Evolutionary conservation across 2,888 invertebrate species (phyloP).

Genomic region (Pasiphila rectangulata): DNA sequence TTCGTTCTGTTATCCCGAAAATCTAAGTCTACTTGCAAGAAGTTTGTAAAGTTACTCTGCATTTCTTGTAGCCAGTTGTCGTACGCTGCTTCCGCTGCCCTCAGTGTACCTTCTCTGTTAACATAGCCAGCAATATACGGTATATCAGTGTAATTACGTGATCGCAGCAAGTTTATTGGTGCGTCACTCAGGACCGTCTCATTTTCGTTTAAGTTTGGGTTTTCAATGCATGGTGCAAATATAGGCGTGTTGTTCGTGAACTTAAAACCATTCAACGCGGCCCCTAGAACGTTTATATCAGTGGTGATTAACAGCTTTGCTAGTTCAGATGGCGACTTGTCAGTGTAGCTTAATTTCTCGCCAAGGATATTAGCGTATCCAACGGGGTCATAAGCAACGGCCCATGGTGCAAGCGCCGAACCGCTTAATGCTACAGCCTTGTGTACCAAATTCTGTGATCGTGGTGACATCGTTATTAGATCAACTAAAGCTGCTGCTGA

Average conservation of each 20-base stretch:
- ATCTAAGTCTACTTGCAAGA: conserved; percentile 59
- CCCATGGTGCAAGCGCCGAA: conserved; percentile 66
- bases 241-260: conserved; percentile 60
- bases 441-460: conserved; percentile 50
- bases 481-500: conserved; percentile 84
- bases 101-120: conserved; percentile 62
- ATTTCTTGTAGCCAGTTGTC: conserved; percentile 54
- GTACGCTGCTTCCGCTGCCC: conserved; percentile 50
- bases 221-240: conserved; percentile 70
- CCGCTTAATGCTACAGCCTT: conserved; percentile 68
- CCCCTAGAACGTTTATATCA: conserved; percentile 43
- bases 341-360: conserved; percentile 49
- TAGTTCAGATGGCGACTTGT: conserved; percentile 43
- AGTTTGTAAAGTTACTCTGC: conserved; percentile 59
- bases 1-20: conserved; percentile 42
- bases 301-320: conserved; percentile 48
- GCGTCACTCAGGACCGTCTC: conserved; percentile 53
- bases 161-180: conserved; percentile 54
- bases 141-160: conserved; percentile 56
- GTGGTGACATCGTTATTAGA: conserved; percentile 58
- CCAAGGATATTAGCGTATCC: conserved; percentile 53
- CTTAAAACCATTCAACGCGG: conserved; percentile 45
- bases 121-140: conserved; percentile 63
- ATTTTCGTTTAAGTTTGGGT: conserved; percentile 37
- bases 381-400: conserved; percentile 64